Conservation (phyloP, 2,888 invertebrate genomes). For the Trachelus tabidus region DNA sequence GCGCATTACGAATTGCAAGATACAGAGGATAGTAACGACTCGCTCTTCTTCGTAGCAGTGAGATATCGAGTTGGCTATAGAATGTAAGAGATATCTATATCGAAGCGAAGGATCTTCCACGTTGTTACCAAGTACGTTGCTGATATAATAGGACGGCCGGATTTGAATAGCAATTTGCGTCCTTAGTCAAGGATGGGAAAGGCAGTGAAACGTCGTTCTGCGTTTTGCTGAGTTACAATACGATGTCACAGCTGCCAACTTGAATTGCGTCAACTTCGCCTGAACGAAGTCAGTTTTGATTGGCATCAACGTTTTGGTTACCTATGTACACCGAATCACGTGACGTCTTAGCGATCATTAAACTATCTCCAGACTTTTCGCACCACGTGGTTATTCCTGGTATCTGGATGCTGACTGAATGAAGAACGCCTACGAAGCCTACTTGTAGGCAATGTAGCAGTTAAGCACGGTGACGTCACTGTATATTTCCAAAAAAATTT, state of each 20-base stretch:
- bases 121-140: neutral
- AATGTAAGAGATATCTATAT: neutral
- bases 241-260: slow-evolving; percentile 42
- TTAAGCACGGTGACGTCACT: too few species aligned
- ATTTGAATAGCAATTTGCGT: neutral
- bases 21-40: neutral
- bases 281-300: slow-evolving; percentile 48
- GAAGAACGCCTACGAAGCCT: too few species aligned
- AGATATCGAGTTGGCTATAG: neutral
- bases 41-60: neutral
- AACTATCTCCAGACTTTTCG: neutral
- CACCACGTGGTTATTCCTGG: neutral
- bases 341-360: neutral
- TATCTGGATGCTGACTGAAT: neutral
- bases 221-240: slow-evolving; percentile 37
- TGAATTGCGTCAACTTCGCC: slow-evolving; percentile 47
- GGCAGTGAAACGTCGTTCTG: slow-evolving; percentile 18
- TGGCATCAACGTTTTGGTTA: slow-evolving; percentile 39
- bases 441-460: too few species aligned
- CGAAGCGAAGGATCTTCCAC: neutral
- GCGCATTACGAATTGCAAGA: neutral
- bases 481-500: neutral
- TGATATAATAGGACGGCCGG: neutral
- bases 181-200: slow-evolving; percentile 12
- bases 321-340: too few species aligned